A percentile compares a stretch with the other conserved stretches of the same genome.
Conservation (phyloP, 2,113 vertebrate species). For the Pollimyrus isidori region DNA sequence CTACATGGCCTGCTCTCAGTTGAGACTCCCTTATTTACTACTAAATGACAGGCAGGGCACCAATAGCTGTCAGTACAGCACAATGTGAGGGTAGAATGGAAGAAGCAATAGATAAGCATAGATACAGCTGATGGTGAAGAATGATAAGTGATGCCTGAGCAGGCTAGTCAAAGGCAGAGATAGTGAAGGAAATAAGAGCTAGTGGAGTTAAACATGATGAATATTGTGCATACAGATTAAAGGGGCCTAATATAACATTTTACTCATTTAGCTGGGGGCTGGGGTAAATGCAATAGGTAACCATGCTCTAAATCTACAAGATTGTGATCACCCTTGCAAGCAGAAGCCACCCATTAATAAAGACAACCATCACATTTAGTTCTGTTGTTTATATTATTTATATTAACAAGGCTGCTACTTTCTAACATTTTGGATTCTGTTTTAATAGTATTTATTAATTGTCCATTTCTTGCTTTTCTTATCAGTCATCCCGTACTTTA, state of each 20-base stretch:
- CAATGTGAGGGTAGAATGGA: neutral
- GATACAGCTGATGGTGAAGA: neutral
- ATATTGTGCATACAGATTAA: neutral
- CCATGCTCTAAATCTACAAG: neutral
- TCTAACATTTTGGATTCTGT: neutral
- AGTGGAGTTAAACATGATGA: neutral
- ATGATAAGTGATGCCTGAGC: neutral
- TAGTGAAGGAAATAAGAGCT: neutral
- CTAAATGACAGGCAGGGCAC: neutral
- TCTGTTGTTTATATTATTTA: no score
- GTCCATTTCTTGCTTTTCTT: neutral
- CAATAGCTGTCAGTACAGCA: neutral
- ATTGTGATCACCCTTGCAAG: neutral
- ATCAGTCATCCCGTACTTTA: no score
- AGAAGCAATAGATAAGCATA: neutral
- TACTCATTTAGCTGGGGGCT: neutral
- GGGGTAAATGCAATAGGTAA: neutral
- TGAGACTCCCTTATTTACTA: neutral
- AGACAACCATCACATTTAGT: neutral
- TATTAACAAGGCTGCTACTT: neutral
- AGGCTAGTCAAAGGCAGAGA: neutral
- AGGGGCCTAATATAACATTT: neutral
- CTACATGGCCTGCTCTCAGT: neutral
- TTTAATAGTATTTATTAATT: neutral
- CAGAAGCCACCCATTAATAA: neutral